Evolutionary conservation across 2,113 vertebrate species (phyloP).

Genomic region (Dicentrarchus labrax): DNA sequence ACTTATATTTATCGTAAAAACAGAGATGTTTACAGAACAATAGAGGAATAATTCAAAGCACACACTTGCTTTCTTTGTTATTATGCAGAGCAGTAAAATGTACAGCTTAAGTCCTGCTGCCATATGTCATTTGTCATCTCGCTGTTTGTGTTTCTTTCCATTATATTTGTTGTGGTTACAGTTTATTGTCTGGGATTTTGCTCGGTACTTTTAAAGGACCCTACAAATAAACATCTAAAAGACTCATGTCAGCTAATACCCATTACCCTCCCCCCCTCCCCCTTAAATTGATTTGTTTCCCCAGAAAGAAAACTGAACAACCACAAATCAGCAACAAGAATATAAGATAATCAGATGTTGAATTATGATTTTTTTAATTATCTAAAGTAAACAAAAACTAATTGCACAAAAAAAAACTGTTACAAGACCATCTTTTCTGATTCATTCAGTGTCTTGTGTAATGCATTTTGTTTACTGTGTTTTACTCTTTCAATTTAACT

Average conservation of each 20-base stretch:
- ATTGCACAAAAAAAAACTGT: conserved; percentile 31
- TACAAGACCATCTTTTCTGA: background rate
- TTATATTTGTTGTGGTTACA: conserved; percentile 61
- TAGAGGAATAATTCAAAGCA: conserved; percentile 32
- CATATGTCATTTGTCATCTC: conserved; percentile 32
- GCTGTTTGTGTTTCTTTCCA: conserved; percentile 56
- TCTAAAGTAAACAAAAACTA: background rate
- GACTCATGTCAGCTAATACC: conserved; percentile 55
- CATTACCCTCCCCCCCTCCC: background rate
- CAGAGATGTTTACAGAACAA: conserved; percentile 40
- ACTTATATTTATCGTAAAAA: conserved; percentile 36
- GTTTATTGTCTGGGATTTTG: conserved; percentile 39
- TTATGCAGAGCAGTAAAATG: conserved; percentile 43
- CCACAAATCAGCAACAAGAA: conserved; percentile 32
- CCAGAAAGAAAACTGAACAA: conserved; percentile 33
- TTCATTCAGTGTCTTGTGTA: background rate
- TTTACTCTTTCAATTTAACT: background rate
- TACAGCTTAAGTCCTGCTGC: conserved; percentile 22
- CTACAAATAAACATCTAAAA: conserved; percentile 36
- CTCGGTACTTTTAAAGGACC: conserved; percentile 39
- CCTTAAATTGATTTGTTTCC: conserved; percentile 18
- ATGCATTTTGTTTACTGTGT: background rate
- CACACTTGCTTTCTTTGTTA: conserved; percentile 16
- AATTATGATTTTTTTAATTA: conserved; percentile 26
- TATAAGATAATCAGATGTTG: conserved; percentile 7